Evolutionary conservation across 2,797 vertebrate species (phyloP), one percentile per base, ranked within the genome.

Genomic region (Adelosebastes latens): DNA sequence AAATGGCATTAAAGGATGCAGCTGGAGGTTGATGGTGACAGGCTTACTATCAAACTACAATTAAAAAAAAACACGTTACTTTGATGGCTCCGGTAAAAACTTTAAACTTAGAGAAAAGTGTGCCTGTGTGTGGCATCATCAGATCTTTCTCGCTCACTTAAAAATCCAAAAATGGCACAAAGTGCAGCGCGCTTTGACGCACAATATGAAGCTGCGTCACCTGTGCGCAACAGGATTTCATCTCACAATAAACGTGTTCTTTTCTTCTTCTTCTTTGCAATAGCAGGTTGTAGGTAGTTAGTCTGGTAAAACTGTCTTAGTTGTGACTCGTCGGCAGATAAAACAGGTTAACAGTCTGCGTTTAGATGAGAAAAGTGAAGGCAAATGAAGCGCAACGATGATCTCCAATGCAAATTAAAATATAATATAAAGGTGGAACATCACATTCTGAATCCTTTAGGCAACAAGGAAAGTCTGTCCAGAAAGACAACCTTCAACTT

Each of bases 401-500:
- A 52, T 22, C 39, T 20, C 9, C 1, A 14, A 9, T 13, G 12
- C 11, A 18, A 22, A 49, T 49, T 36, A 13, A 62, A 65, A 58
- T 62, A 58, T 62, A 42, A 67, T 42, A 10, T n/a, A 59, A 59
- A 77, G 13, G 4, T 46, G 11, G 1, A 5, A 6, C 11, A 1
- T 42, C 20, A 8, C 5, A 4, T 25, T 67, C 46, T 39, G 16
- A 60, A 61, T 66, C 46, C 1, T 66, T 31, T 20, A 46, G 9
- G 24, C 66, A 81, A 58, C 27, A 77, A 68, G 61, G 24, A 24
- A 59, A 24, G 64, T 63, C 8, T 73, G n/a, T 75, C 53, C 12
- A 69, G 27, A 74, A 52, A 55, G 25, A 66, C 60, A 53, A 73
- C 49, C 34, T 20, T 63, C 22, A 65, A 75, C 65, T 75, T 82